These are phyloP conservation scores for Patagioenas fasciata DNA, from an alignment of 2,113 vertebrate species.

Conservation along the genomic window DNA sequence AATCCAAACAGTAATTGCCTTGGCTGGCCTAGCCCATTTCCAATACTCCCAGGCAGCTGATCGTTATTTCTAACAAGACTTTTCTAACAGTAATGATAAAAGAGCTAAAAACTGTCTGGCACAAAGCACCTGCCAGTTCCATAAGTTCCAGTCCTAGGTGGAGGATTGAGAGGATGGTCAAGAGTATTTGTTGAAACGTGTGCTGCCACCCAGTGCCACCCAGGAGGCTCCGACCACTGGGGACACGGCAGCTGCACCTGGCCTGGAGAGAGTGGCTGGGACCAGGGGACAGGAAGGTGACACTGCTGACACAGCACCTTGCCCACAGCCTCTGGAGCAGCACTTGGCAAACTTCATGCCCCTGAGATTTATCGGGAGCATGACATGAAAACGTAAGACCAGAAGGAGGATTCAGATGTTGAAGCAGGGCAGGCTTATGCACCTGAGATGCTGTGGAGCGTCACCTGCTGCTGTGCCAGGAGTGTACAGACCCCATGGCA, in stretches of 20 bases:
- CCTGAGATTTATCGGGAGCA: neutral
- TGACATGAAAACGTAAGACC: neutral
- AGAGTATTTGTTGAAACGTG: neutral
- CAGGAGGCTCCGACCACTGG: neutral
- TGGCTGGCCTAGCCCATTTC: neutral
- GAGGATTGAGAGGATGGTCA: neutral
- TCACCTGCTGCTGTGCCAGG: neutral
- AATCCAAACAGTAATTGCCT: neutral
- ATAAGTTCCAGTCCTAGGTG: neutral
- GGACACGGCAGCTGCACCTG: neutral
- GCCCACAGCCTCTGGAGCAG: neutral
- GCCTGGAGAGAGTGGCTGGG: neutral
- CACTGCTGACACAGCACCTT: neutral
- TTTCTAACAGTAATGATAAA: neutral
- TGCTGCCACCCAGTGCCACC: too few relatives aligned
- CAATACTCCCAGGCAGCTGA: neutral
- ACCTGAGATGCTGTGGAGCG: neutral
- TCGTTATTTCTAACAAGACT: neutral
- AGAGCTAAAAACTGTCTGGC: neutral
- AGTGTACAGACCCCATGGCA: fast-evolving
- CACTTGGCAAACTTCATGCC: neutral
- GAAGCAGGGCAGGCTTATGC: neutral
- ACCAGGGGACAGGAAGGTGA: neutral
- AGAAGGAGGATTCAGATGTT: neutral
- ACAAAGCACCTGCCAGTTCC: neutral